A percentile compares a stretch with the other conserved stretches of the same genome.
These are phyloP conservation scores for Eupelmus urozonus DNA, from an alignment of 2,888 invertebrate species.

Conservation along the genomic window DNA sequence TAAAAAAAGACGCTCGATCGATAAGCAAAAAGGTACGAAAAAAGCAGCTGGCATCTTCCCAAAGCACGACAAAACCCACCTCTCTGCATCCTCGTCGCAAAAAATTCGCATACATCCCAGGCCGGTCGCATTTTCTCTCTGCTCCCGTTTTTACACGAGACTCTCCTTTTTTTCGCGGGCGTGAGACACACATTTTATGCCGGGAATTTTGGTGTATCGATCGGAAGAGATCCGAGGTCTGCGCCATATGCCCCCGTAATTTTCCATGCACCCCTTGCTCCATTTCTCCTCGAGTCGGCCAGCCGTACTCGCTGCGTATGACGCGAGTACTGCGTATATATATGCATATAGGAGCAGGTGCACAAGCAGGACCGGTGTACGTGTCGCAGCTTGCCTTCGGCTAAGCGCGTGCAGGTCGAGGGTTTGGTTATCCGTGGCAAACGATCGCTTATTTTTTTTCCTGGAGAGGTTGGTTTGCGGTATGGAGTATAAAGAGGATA, in stretches of 20 bases:
- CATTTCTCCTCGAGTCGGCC: too few relatives aligned
- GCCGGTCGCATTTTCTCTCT: too few relatives aligned
- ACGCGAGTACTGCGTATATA: neutral
- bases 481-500: too few relatives aligned
- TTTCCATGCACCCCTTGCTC: conserved; percentile 61
- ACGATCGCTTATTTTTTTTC: too few relatives aligned
- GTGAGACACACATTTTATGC: neutral
- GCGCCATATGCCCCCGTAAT: conserved; percentile 57
- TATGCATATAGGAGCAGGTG: neutral
- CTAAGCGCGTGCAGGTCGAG: neutral
- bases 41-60: neutral
- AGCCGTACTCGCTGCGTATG: too few relatives aligned
- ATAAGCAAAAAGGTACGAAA: neutral
- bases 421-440: too few relatives aligned
- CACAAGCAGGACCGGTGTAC: neutral
- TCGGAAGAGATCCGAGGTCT: conserved; percentile 11
- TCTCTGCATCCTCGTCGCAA: too few relatives aligned
- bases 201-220: conserved; percentile 35
- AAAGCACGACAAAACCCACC: neutral
- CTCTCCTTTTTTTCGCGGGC: neutral
- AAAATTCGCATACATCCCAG: too few relatives aligned
- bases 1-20: neutral
- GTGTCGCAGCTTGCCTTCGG: neutral
- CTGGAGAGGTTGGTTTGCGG: too few relatives aligned
- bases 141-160: too few relatives aligned